A percentile compares a stretch with the other conserved stretches of the same genome.
Evolutionary conservation across 1,140 invertebrate species (phyloP).

Genomic region (Medauroidea extradentata): DNA sequence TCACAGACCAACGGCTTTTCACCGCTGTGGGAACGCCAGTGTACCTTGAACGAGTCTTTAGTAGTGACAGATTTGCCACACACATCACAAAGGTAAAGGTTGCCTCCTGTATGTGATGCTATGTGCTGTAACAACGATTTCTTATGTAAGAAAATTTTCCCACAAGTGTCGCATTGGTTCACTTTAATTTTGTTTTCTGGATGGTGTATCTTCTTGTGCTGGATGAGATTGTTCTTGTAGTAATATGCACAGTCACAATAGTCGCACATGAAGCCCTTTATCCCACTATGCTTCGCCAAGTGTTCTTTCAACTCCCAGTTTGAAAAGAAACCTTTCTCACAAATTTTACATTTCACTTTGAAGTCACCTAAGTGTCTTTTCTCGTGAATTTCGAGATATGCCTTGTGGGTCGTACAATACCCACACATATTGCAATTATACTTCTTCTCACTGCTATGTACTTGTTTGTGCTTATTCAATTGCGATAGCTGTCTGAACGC

Average conservation of each 20-base stretch:
- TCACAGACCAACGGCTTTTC: conserved; percentile 1
- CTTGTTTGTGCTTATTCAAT: conserved; percentile 39
- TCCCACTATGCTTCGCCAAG: conserved; percentile 64
- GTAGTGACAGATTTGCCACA: conserved; percentile 46
- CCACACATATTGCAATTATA: conserved; percentile 43
- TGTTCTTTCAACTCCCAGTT: conserved; percentile 63
- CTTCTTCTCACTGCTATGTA: conserved; percentile 38
- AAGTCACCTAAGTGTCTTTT: conserved; percentile 42
- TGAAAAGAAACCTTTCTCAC: conserved; percentile 45
- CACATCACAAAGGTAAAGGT: conserved; percentile 60
- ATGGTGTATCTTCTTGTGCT: conserved; percentile 6
- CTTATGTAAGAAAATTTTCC: background rate
- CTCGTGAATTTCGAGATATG: conserved; percentile 40
- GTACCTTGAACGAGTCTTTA: conserved; percentile 5
- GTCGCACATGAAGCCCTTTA: conserved; percentile 41
- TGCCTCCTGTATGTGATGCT: conserved; percentile 55
- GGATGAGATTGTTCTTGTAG: conserved; percentile 36
- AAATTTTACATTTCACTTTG: conserved; percentile 39
- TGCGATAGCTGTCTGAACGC: conserved; percentile 46
- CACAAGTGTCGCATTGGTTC: background rate
- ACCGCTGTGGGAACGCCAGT: background rate
- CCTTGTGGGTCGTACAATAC: conserved; percentile 40
- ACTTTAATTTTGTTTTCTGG: background rate
- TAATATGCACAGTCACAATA: conserved; percentile 44
- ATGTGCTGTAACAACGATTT: conserved; percentile 3